Conservation (phyloP, 2,888 invertebrate genomes). For the Aphodius granarius region DNA sequence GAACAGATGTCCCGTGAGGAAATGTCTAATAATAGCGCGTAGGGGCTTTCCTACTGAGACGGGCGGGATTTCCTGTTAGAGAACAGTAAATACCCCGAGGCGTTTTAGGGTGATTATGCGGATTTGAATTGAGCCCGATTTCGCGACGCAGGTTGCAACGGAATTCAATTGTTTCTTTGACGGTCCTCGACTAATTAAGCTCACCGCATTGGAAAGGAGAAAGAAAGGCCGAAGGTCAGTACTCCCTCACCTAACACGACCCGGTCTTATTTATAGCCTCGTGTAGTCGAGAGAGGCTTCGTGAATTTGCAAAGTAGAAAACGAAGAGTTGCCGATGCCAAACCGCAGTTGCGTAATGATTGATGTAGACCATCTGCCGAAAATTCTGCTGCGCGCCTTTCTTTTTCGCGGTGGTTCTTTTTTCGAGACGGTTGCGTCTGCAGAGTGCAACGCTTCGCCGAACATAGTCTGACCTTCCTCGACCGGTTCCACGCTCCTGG, state of each 20-base stretch:
- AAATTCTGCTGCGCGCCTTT: neutral
- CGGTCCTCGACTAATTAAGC: neutral
- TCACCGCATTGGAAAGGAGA: too few relatives aligned
- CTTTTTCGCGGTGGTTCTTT: neutral
- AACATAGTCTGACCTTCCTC: slow-evolving; percentile 39
- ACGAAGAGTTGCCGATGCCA: neutral
- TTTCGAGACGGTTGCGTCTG: slow-evolving; percentile 20
- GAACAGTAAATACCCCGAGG: neutral
- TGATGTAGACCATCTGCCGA: neutral
- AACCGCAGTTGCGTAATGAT: neutral
- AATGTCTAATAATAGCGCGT: neutral
- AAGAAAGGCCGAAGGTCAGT: neutral
- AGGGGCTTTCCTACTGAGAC: neutral
- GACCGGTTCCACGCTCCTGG: slow-evolving; percentile 37
- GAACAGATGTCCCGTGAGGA: slow-evolving; percentile 6
- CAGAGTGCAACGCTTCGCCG: slow-evolving; percentile 34
- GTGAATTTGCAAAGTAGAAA: neutral
- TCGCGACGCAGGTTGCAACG: neutral
- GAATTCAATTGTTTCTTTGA: neutral
- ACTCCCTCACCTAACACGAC: neutral
- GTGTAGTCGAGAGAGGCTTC: neutral
- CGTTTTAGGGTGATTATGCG: neutral
- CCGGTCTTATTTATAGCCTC: neutral
- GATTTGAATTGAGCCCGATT: neutral
- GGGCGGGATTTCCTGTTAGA: neutral